These are phyloP conservation scores for Malurus splendens DNA, from an alignment of 2,797 vertebrate species.

Conservation along the genomic window DNA sequence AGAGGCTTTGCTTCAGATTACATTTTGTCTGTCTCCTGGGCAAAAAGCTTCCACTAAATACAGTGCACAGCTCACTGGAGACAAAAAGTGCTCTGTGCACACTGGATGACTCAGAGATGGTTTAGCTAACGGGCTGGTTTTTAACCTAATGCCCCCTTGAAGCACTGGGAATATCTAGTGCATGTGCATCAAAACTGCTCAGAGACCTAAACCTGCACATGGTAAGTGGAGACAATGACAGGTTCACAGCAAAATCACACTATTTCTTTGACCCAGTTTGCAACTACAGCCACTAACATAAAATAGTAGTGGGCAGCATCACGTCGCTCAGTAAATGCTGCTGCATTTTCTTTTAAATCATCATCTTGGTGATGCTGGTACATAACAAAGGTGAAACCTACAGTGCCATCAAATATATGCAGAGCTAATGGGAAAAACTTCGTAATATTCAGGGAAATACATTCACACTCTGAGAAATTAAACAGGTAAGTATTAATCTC, in stretches of 20 bases:
- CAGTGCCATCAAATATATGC: background rate
- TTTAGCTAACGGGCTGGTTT: background rate
- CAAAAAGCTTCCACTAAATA: background rate
- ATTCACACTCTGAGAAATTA: background rate
- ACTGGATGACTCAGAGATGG: background rate
- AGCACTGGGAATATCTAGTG: background rate
- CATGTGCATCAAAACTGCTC: background rate
- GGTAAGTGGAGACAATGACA: background rate
- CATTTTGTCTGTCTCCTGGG: background rate
- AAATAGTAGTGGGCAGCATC: background rate
- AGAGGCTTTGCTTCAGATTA: background rate
- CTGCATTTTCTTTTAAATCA: background rate
- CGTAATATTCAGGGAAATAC: background rate
- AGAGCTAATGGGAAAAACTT: background rate
- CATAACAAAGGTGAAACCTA: background rate
- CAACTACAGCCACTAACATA: background rate
- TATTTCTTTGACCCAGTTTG: background rate
- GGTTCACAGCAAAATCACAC: background rate
- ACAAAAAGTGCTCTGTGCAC: background rate
- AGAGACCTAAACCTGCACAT: background rate
- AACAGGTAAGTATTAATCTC: background rate
- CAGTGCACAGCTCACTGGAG: background rate
- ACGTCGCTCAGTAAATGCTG: background rate
- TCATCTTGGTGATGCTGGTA: background rate
- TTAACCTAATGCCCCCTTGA: constrained; percentile 1